A percentile compares a stretch with the other conserved stretches of the same genome.
Conservation (phyloP, 2,797 vertebrate genomes). For the Molossus molossus region DNA sequence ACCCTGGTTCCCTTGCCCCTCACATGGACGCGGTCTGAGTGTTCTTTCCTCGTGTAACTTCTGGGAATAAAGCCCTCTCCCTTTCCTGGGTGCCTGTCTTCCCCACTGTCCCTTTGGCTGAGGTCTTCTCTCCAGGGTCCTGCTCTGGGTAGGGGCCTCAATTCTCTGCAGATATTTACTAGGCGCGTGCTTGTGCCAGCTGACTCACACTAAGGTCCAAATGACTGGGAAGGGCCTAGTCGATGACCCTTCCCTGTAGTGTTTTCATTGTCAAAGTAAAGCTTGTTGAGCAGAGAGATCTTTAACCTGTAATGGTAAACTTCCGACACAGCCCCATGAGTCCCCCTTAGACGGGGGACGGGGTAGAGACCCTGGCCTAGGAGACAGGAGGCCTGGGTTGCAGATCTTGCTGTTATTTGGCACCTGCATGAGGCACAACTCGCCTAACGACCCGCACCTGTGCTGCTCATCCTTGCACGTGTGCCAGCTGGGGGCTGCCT, state of each 20-base stretch:
- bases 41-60: accelerated
- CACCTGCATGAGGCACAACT: not conserved
- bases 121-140: not conserved
- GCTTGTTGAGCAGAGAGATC: not conserved
- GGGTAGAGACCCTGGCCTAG: not conserved
- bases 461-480: not conserved
- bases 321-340: not conserved
- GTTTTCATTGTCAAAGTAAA: not conserved
- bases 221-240: not conserved
- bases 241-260: not conserved
- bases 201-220: not conserved
- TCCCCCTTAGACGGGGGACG: accelerated
- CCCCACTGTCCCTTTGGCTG: too few species aligned
- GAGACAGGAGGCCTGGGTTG: not conserved
- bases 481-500: not conserved
- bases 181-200: not conserved
- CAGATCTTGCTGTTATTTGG: not conserved
- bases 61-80: not conserved
- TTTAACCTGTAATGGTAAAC: not conserved
- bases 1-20: accelerated
- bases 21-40: not conserved
- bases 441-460: accelerated
- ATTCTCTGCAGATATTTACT: not conserved
- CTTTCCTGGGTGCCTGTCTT: too few species aligned
- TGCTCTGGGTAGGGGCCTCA: not conserved